A percentile compares a stretch with the other conserved stretches of the same genome.
These are phyloP conservation scores for Polydrusus cervinus DNA, from an alignment of 2,888 invertebrate species.

Conservation along the genomic window DNA sequence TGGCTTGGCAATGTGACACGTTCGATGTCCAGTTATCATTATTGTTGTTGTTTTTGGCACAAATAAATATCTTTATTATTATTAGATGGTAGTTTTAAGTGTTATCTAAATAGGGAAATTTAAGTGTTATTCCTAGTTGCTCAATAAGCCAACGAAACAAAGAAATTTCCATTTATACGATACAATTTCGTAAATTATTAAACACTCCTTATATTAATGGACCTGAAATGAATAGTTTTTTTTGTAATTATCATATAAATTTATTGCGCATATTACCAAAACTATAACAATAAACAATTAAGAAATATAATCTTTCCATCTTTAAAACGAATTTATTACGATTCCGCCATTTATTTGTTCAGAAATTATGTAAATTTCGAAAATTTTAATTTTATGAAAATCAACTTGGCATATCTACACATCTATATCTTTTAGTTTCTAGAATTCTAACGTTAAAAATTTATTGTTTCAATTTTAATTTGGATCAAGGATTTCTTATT, in stretches of 20 bases:
- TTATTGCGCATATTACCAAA: slow-evolving; percentile 25
- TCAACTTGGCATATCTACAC: slow-evolving; percentile 18
- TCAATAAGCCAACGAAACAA: background rate
- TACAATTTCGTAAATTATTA: background rate
- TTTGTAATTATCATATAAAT: slow-evolving; percentile 23
- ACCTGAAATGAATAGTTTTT: slow-evolving; percentile 9
- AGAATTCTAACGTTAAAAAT: slow-evolving; percentile 30
- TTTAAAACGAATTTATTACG: slow-evolving; percentile 14
- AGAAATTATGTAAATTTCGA: slow-evolving; percentile 19
- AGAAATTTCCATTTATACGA: slow-evolving; percentile 17
- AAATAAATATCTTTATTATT: no score
- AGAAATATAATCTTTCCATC: slow-evolving; percentile 30
- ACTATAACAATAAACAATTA: slow-evolving; percentile 32
- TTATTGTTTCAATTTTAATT: slow-evolving; percentile 47
- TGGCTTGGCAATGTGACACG: no score
- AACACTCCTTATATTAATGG: slow-evolving; percentile 4
- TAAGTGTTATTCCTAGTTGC: background rate
- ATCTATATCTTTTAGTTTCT: slow-evolving; percentile 21
- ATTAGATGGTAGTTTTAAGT: no score
- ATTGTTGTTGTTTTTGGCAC: no score
- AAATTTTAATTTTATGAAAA: slow-evolving; percentile 40
- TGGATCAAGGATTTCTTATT: slow-evolving; percentile 51
- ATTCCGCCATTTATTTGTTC: slow-evolving; percentile 19
- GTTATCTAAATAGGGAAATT: background rate
- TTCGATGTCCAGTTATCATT: no score